Conservation (phyloP, 2,797 vertebrate genomes). For the Myripristis jacobus region DNA sequence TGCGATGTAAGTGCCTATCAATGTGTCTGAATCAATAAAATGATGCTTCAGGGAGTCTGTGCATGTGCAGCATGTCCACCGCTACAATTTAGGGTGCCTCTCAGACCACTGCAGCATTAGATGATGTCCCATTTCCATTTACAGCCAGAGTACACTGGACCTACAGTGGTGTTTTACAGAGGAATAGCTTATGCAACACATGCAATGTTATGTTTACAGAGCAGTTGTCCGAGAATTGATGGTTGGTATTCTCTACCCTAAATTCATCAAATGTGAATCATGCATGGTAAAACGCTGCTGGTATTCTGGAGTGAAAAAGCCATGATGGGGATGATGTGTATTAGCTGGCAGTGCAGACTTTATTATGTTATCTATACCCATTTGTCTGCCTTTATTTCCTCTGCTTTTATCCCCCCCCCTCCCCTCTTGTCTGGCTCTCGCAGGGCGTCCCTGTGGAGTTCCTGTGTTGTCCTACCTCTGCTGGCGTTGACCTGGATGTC, state of each 20-base stretch:
- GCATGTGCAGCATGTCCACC: conserved; percentile 62
- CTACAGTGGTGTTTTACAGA: not conserved
- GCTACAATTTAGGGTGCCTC: conserved; percentile 29
- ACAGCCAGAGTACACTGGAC: conserved; percentile 8
- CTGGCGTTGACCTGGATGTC: conserved; percentile 99
- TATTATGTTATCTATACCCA: conserved; percentile 16
- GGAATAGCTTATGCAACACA: conserved; percentile 6
- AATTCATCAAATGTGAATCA: conserved; percentile 1
- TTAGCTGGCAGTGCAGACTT: conserved; percentile 16
- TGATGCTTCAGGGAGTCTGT: conserved; percentile 60
- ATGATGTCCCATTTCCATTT: conserved; percentile 32
- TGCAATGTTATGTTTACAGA: not conserved
- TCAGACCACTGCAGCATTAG: conserved; percentile 52
- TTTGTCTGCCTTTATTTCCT: conserved; percentile 28
- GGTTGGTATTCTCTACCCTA: conserved; percentile 5
- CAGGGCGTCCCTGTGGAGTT: conserved; percentile 99
- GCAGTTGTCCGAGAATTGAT: conserved; percentile 2
- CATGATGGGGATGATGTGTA: conserved; percentile 27
- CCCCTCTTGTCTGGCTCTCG: conserved; percentile 44
- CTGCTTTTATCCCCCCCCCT: conserved; percentile 14
- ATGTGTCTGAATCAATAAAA: conserved; percentile 76
- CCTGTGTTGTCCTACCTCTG: conserved; percentile 96
- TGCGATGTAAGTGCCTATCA: conserved; percentile 96
- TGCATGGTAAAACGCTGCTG: conserved; percentile 15
- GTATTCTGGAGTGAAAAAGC: conserved; percentile 19